phyloP scores from a whole-genome alignment of 2,113 vertebrate genomes.

The Diadophis punctatus region DNA sequence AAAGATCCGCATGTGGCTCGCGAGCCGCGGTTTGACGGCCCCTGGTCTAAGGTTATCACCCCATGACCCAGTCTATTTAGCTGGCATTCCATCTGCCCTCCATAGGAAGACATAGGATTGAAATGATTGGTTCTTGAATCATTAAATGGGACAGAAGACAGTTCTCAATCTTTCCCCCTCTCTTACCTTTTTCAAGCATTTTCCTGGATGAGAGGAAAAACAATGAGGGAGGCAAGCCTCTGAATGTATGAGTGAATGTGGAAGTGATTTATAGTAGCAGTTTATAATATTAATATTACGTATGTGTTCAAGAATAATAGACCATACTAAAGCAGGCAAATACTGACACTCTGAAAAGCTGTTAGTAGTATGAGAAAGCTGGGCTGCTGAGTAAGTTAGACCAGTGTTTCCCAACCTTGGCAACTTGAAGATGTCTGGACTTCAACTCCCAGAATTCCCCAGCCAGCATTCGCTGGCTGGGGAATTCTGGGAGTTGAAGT shows the following conservation, averaged over 20 bases:
- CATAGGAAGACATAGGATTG: not conserved
- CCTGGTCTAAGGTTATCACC: not conserved
- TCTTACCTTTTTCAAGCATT: not conserved
- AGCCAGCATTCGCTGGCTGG: no score
- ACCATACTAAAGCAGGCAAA: not conserved
- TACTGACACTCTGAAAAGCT: not conserved
- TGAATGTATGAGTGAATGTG: not conserved
- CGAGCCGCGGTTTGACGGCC: no score
- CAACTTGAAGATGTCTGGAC: no score
- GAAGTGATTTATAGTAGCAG: not conserved
- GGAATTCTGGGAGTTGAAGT: no score
- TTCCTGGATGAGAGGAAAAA: not conserved
- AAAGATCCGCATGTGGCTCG: no score
- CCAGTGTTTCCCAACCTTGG: not conserved
- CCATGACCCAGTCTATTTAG: not conserved
- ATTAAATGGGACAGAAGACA: not conserved
- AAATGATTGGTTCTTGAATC: not conserved
- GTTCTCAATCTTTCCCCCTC: not conserved
- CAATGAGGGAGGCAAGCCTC: not conserved
- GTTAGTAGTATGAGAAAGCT: not conserved
- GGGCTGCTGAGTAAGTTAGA: not conserved
- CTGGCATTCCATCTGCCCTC: not conserved
- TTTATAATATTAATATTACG: not conserved
- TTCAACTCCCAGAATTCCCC: no score
- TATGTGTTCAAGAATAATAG: not conserved